These are phyloP conservation scores for Himalopsyche anomala DNA, from an alignment of 2,888 invertebrate genomes.

Conservation along the genomic window DNA sequence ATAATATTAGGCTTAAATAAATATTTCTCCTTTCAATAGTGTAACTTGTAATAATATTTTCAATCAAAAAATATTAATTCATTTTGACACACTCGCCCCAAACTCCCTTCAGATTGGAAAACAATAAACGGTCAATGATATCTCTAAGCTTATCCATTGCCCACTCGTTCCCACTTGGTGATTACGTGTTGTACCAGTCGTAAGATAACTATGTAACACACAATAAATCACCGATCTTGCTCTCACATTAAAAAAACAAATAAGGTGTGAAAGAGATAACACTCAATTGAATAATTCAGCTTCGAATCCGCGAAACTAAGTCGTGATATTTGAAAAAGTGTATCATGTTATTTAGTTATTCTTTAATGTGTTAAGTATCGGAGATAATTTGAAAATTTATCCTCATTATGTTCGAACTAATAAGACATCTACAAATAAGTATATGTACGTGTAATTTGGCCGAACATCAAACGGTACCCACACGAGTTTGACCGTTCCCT, in stretches of 20 bases:
- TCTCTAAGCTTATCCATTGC: conserved; percentile 34
- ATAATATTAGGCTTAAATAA: too few species aligned
- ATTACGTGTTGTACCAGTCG: conserved; percentile 21
- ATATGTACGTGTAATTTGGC: background rate
- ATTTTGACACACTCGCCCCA: background rate
- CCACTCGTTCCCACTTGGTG: conserved; percentile 31
- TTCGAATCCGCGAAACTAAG: conserved; percentile 30
- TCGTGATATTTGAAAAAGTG: conserved; percentile 34
- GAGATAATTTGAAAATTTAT: conserved; percentile 26
- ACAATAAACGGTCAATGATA: conserved; percentile 30
- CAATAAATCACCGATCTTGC: conserved; percentile 1
- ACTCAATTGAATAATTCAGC: background rate
- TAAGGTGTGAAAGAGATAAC: background rate
- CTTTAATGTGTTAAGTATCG: conserved; percentile 27
- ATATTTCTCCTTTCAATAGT: too few species aligned
- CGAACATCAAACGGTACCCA: conserved; percentile 34
- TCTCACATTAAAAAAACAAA: background rate
- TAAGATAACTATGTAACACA: background rate
- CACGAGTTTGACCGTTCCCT: conserved; percentile 27
- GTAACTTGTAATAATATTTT: too few species aligned
- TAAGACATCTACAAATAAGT: conserved; percentile 34
- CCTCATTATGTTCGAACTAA: conserved; percentile 30
- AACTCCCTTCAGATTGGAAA: background rate
- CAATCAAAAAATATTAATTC: background rate
- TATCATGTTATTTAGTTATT: conserved; percentile 34